Conservation (phyloP, 2,113 vertebrate genomes). For the Amblyopsis rosae region DNA sequence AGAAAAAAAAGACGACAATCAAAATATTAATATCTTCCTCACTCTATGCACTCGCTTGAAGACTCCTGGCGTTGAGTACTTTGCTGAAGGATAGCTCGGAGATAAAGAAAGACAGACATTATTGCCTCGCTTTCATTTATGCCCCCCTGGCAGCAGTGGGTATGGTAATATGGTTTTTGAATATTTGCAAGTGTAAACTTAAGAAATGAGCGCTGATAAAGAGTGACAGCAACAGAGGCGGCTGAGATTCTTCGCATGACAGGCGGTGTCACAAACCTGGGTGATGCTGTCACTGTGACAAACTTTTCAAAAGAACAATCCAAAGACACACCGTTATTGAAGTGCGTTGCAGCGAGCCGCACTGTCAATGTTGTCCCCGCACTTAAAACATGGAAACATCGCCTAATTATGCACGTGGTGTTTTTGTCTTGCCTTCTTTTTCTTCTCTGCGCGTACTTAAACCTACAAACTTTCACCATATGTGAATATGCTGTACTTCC, state of each 20-base stretch:
- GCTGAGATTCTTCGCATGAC: slow-evolving; percentile 77
- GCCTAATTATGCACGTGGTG: slow-evolving; percentile 68
- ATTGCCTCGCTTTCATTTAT: slow-evolving; percentile 77
- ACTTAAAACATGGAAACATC: slow-evolving; percentile 68
- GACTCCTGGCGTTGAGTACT: slow-evolving; percentile 71
- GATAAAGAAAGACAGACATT: slow-evolving; percentile 78
- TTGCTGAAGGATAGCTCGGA: slow-evolving; percentile 78
- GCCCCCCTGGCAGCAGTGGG: slow-evolving; percentile 69
- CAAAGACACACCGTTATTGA: slow-evolving; percentile 65
- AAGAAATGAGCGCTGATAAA: slow-evolving; percentile 81
- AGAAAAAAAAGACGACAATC: slow-evolving; percentile 73
- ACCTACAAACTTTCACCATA: slow-evolving; percentile 71
- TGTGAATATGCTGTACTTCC: slow-evolving; percentile 58
- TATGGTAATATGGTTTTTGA: slow-evolving; percentile 79
- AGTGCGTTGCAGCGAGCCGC: slow-evolving; percentile 67
- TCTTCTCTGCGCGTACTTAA: slow-evolving; percentile 48
- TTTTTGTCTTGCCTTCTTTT: no score
- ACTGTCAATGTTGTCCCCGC: slow-evolving; percentile 69
- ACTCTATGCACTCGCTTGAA: slow-evolving; percentile 71
- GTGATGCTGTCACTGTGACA: slow-evolving; percentile 80
- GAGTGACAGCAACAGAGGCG: slow-evolving; percentile 79
- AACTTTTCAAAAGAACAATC: slow-evolving; percentile 80
- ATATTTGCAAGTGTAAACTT: slow-evolving; percentile 79
- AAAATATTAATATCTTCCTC: slow-evolving; percentile 81
- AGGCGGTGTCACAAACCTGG: slow-evolving; percentile 78